Evolutionary conservation across 2,113 vertebrate species (phyloP).

Genomic region (Otis tarda): DNA sequence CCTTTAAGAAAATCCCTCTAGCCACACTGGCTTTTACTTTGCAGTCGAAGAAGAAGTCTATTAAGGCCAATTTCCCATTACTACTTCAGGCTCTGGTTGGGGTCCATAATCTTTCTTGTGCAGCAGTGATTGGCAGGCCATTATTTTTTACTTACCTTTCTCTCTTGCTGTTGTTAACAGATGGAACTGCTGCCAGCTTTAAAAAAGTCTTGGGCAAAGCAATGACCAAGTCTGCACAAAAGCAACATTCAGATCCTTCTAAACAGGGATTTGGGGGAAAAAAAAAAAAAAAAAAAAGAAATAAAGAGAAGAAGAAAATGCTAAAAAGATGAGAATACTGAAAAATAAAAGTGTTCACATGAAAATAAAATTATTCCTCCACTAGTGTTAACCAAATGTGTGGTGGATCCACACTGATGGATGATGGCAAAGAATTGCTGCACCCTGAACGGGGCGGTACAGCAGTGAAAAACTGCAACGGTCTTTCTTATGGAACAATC

Average conservation of each 20-base stretch:
- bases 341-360: background rate
- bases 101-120: background rate
- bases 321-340: background rate
- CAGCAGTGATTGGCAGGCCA: background rate
- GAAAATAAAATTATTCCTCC: background rate
- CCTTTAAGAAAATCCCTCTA: constrained; percentile 18
- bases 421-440: background rate
- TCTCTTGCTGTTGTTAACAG: background rate
- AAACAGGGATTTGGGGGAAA: background rate
- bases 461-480: background rate
- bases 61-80: background rate
- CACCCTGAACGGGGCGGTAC: background rate
- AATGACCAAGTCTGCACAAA: background rate
- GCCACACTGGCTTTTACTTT: background rate
- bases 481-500: background rate
- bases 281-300: fast-evolving
- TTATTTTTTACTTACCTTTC: constrained; percentile 2
- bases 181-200: background rate
- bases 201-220: background rate
- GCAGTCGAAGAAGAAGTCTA: background rate
- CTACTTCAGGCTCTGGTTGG: background rate
- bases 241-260: background rate
- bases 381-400: background rate
- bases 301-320: background rate
- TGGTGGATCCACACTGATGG: background rate